Percentiles rank a stretch among this genome's conserved stretches.
phyloP scores from a whole-genome alignment of 2,888 invertebrate species.

The Seladonia tumulorum region DNA sequence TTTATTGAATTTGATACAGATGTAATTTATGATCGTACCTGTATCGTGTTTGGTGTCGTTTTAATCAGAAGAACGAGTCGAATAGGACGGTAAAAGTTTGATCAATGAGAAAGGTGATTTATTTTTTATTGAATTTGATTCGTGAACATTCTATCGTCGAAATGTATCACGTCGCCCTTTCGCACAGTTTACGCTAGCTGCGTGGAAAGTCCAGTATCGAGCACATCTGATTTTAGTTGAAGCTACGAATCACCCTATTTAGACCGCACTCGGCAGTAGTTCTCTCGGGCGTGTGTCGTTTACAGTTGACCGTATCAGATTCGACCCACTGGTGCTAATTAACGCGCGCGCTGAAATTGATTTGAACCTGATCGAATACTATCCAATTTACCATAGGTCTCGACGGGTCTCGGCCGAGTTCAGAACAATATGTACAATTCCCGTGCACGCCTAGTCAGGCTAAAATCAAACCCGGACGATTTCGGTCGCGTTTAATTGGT shows the following conservation, averaged over 20 bases:
- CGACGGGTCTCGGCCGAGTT: not conserved
- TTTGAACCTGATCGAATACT: constrained; percentile 11
- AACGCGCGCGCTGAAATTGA: constrained; percentile 20
- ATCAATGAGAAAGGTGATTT: too few species aligned
- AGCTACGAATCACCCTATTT: not conserved
- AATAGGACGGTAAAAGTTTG: too few species aligned
- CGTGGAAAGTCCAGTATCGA: not conserved
- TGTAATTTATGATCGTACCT: too few species aligned
- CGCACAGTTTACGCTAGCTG: not conserved
- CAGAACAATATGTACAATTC: not conserved
- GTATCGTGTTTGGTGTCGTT: too few species aligned
- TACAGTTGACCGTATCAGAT: constrained; percentile 20
- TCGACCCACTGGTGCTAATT: constrained; percentile 9
- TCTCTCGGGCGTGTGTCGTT: constrained; percentile 4
- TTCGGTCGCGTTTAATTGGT: constrained; percentile 3
- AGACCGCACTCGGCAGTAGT: not conserved
- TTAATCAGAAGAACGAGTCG: too few species aligned
- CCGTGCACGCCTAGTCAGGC: not conserved
- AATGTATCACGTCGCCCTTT: too few species aligned
- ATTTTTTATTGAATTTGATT: too few species aligned
- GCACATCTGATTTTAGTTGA: not conserved
- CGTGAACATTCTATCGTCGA: too few species aligned
- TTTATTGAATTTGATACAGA: too few species aligned
- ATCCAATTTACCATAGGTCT: constrained; percentile 7
- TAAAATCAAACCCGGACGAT: not conserved